A percentile compares a stretch with the other conserved stretches of the same genome.
These are phyloP conservation scores for Sturmia bella DNA, from an alignment of 2,888 invertebrate species.

Conservation along the genomic window DNA sequence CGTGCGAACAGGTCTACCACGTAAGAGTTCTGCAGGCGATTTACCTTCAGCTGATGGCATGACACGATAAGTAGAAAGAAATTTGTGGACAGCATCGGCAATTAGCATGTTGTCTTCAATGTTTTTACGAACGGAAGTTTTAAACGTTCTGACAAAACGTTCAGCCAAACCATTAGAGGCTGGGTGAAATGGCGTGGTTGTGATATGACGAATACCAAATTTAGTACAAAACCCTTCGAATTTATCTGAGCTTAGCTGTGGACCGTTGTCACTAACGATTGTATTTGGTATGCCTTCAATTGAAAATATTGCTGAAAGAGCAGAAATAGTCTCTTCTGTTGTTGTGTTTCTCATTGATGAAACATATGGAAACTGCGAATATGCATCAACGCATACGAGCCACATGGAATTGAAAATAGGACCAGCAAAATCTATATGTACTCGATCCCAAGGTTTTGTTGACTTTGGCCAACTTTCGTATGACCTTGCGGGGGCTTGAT, in stretches of 20 bases:
- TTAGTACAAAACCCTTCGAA: conserved; percentile 70
- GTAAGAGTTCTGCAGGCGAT: conserved; percentile 57
- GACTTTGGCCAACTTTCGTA: conserved; percentile 70
- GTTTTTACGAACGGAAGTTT: conserved; percentile 31
- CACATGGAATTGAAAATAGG: conserved; percentile 71
- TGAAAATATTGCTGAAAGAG: conserved; percentile 71
- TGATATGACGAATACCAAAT: conserved; percentile 72
- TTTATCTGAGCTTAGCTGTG: conserved; percentile 70
- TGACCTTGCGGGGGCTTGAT: conserved; percentile 37
- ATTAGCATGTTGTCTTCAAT: conserved; percentile 35
- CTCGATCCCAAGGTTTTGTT: conserved; percentile 75
- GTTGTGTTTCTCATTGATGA: conserved; percentile 51
- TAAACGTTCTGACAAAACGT: conserved; percentile 67
- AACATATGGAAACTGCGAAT: conserved; percentile 14
- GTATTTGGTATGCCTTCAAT: conserved; percentile 71
- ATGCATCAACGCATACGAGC: conserved; percentile 67
- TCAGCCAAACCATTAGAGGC: conserved; percentile 72
- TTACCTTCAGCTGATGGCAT: conserved; percentile 55
- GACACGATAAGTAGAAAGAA: conserved; percentile 50
- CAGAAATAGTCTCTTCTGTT: conserved; percentile 59
- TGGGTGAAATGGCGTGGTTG: conserved; percentile 72
- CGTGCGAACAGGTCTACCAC: conserved; percentile 39
- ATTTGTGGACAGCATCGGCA: conserved; percentile 39
- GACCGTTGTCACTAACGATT: conserved; percentile 70
- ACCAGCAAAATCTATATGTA: conserved; percentile 73